Evolutionary conservation across 2,113 vertebrate species (phyloP).

Genomic region (Strigops habroptila): DNA sequence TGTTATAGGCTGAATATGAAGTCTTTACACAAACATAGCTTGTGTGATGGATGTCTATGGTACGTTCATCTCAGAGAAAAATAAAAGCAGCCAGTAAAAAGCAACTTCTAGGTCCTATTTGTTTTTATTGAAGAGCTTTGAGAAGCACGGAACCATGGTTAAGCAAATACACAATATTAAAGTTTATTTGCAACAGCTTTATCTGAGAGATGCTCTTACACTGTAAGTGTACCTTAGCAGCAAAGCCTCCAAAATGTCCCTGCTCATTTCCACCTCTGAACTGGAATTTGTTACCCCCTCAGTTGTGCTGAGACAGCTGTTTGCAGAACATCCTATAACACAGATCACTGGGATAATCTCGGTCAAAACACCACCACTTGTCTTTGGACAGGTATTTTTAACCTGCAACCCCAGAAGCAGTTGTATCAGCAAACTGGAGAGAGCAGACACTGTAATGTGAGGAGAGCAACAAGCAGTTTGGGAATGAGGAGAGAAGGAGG

Average conservation of each 20-base stretch:
- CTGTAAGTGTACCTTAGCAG: not conserved
- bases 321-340: not conserved
- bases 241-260: not conserved
- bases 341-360: not conserved
- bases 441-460: not conserved
- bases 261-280: not conserved
- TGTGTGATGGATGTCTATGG: not conserved
- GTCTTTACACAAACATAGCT: not conserved
- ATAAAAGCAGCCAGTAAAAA: not conserved
- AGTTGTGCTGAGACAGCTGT: not conserved
- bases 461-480: not conserved
- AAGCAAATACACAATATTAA: not conserved
- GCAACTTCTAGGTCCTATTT: not conserved
- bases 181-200: not conserved
- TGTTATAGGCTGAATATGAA: not conserved
- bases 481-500: not conserved
- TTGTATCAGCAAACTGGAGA: constrained; percentile 13
- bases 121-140: not conserved
- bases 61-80: not conserved
- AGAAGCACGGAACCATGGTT: not conserved
- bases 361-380: not conserved
- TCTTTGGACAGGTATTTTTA: constrained; percentile 16
- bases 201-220: not conserved
- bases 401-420: not conserved
- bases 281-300: not conserved